Evolutionary conservation across 2,888 invertebrate species (phyloP), one percentile per base, ranked within the genome.

Genomic region (Watsonalla binaria): DNA sequence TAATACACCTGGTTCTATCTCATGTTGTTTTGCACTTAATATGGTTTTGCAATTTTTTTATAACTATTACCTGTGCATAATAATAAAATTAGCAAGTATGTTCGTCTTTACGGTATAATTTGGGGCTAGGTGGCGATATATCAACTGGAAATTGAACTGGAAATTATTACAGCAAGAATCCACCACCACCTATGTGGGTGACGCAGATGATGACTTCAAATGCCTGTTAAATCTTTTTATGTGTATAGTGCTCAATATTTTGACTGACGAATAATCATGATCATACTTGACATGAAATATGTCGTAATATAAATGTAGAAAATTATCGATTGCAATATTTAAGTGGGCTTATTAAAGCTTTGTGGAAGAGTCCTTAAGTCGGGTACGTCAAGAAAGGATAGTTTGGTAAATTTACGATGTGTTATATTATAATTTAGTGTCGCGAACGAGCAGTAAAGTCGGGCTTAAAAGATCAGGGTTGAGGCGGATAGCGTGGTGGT

Each of bases 401-500:
- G 89, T 89, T 88, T 78, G 75, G 66, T 78, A 80, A 89, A 90
- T 90, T 90, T 90, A 90, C 78, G 89, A 84, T 78, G 75, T 89
- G 89, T 90, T 90, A 86, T 88, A 90, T 90, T 89, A 87, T 90
- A 90, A 90, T 90, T 90, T 90, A 90, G 86, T 88, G 74, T 77
- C 74, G 80, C 78, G 74, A 76, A 76, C 76, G 69, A 72, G 80
- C 83, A 78, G 86, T 86, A 89, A 88, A 88, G 80, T 83, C 74
- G 73, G 76, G 84, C 88, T 90, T 89, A 90, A 86, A 86, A 90
- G 90, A 89, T 90, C 86, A 85, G 70, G 68, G 66, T 51, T 65
- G 62, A 60, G 66, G 63, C 59, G 65, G 63, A 65, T 68, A 59
- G 63, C 59, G 60, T 51, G 59, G 59, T 51, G 55, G 63, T 57